These are phyloP conservation scores for Lacanobia oleracea DNA, from an alignment of 2,888 invertebrate species.

Conservation along the genomic window DNA sequence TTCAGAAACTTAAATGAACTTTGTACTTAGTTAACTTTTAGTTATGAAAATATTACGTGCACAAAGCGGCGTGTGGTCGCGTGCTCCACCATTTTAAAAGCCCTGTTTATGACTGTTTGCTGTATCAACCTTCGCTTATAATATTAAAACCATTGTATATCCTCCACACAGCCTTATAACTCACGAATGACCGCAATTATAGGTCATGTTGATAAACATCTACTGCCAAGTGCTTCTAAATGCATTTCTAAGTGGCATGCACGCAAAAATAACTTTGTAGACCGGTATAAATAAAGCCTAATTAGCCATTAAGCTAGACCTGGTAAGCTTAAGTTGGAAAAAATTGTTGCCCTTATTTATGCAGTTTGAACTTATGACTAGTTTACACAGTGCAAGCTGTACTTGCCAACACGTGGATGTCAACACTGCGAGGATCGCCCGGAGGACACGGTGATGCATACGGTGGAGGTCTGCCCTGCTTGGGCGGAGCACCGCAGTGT, in stretches of 20 bases:
- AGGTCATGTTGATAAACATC: conserved; percentile 40
- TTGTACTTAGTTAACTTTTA: conserved; percentile 6
- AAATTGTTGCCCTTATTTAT: neutral
- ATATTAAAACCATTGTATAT: conserved; percentile 28
- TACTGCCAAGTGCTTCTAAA: conserved; percentile 16
- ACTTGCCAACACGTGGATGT: too few relatives aligned
- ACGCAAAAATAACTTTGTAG: conserved; percentile 1
- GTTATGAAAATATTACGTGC: conserved; percentile 27
- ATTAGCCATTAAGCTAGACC: conserved; percentile 5
- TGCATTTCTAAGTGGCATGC: conserved; percentile 32
- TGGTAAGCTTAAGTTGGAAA: neutral
- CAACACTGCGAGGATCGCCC: too few relatives aligned
- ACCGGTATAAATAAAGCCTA: conserved; percentile 11
- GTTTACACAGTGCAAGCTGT: too few relatives aligned
- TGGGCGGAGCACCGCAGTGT: too few relatives aligned
- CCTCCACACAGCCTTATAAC: conserved; percentile 4
- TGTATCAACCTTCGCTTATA: conserved; percentile 45
- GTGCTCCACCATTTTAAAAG: conserved; percentile 42
- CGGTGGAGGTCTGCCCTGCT: too few relatives aligned
- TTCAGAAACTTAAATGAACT: conserved; percentile 30
- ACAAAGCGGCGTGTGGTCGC: conserved; percentile 27
- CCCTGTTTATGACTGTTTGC: conserved; percentile 35
- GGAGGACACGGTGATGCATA: too few relatives aligned
- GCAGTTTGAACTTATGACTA: neutral
- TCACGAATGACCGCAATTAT: conserved; percentile 34